Evolutionary conservation across 2,888 invertebrate species (phyloP).

Genomic region (Empis livida): DNA sequence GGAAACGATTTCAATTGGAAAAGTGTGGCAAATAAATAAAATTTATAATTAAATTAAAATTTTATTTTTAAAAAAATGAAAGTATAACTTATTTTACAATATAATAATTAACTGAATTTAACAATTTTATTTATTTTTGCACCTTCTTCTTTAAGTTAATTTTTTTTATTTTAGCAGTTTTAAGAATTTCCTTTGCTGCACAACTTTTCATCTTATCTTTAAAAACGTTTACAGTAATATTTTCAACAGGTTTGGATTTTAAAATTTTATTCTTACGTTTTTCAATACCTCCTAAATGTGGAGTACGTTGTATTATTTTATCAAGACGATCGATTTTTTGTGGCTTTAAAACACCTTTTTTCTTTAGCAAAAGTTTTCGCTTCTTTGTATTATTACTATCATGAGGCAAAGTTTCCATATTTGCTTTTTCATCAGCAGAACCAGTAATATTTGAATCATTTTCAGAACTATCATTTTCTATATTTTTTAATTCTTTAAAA

Average conservation of each 20-base stretch:
- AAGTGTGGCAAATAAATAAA: background rate
- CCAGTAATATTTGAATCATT: slow-evolving; percentile 4
- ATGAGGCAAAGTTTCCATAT: background rate
- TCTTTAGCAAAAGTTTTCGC: slow-evolving; percentile 3
- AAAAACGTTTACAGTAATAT: background rate
- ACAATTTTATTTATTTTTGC: background rate
- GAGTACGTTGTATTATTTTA: slow-evolving; percentile 23
- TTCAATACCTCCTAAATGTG: slow-evolving; percentile 22
- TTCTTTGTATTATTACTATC: slow-evolving; percentile 5
- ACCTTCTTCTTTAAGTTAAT: slow-evolving; percentile 14
- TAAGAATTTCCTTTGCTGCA: slow-evolving; percentile 21
- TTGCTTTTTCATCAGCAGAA: background rate
- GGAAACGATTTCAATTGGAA: slow-evolving; percentile 58
- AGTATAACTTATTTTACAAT: background rate
- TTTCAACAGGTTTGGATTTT: slow-evolving; percentile 5
- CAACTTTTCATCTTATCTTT: slow-evolving; percentile 17
- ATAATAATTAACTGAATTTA: background rate
- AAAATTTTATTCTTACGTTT: slow-evolving; percentile 19
- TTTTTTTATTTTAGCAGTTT: slow-evolving; percentile 10
- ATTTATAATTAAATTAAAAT: background rate
- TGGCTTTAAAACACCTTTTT: slow-evolving; percentile 1
- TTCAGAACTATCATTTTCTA: slow-evolving; percentile 3
- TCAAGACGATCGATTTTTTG: slow-evolving; percentile 14
- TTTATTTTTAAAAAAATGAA: background rate
- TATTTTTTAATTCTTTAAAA: background rate